Evolutionary conservation across 2,797 vertebrate species (phyloP), one percentile per base, ranked within the genome.

Genomic region (Chloroceryle amazona): DNA sequence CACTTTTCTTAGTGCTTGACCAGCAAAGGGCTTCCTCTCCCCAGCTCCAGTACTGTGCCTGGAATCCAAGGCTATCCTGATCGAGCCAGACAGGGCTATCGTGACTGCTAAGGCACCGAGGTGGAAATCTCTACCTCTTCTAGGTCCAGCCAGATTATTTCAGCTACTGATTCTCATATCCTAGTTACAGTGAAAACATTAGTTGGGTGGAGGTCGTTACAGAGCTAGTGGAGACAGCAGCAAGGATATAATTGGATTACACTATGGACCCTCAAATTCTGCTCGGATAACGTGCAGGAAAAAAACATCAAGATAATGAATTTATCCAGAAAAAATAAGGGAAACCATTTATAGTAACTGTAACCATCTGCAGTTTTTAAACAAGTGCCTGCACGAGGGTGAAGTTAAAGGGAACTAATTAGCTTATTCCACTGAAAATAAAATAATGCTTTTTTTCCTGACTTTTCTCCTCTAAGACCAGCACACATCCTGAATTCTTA

Each of bases 321-420:
- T 33, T 49, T 54, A 67, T 42, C 37, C 67, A 89, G 54, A 90
- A 65, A 71, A 88, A 96, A 86, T 33, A n/a, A 93, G 73, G 46
- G 55, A 93, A 86, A 81, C 54, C 81, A 90, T 82, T 58, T 58
- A 72, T 19, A 75, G 63, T 55, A 96, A 95, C 58, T 71, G 73
- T 90, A 96, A 96, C 94, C 82, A 95, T 62, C 78, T 72, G 70
- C 54, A 28, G 8, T 51, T 95, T 89, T 95, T 72, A 96, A 91
- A 86, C 66, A 95, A 90, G 72, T 51, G 73, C 17, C 88, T 84
- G 70, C 62, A 90, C 9, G 41, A 90, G 37, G 41, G 35, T 68
- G 68, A 94, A 91, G 91, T 70, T 93, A 88, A 89, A 94, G 61
- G 65, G 63, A 95, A 96, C 8, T 58, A 93, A 90, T 39, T 62